Base-by-base conservation (phyloP, 2,888 invertebrate species). In the Drosophila pseudotakahashii region DNA sequence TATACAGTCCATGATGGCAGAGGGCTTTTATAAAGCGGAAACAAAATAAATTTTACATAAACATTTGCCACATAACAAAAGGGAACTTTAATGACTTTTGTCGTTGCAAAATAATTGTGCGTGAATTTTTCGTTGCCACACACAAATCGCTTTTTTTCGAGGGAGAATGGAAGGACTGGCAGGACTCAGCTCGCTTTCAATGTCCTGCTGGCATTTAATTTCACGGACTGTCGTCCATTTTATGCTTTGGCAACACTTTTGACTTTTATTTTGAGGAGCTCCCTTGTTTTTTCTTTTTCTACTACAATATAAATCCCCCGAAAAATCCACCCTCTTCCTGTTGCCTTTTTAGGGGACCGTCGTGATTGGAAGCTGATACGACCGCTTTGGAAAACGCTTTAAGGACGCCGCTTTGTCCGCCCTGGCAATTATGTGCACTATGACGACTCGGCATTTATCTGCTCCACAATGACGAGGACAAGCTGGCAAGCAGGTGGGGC, bases 161-260 rank as follows among this genome's bases (percentile, higher is more conserved):
- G 1, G 2, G 39, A 39, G 47, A 51, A 26, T 26, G 26, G 26
- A 26, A 26, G 26, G 26, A 26, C 57, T 64, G 68, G 62, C 61
- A 68, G 60, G 57, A 47, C 55, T 63, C 75, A 53, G 67, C 58
- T 77, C 52, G 81, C 62, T 78, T 83, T 79, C 81, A 78, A 81
- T 81, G 85, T 85, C 83, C 79, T 79, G 85, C 85, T 84, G 85
- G 81, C 83, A 85, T 84, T 84, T 85, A 84, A 84, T 84, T 84
- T 84, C 83, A 84, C 83, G 83, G 81, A 85, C 81, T 85, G 85
- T 83, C 79, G 85, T 84, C 78, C 78, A 85, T 81, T 84, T 84
- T 83, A 73, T 85, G 81, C 83, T 78, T 83, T 83, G 81, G 81
- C 81, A 83, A 85, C 85, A 84, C 83, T 84, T 84, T 84, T 82